These are phyloP conservation scores for Apomyelois bistriatella DNA, from an alignment of 2,888 invertebrate genomes.

Conservation along the genomic window DNA sequence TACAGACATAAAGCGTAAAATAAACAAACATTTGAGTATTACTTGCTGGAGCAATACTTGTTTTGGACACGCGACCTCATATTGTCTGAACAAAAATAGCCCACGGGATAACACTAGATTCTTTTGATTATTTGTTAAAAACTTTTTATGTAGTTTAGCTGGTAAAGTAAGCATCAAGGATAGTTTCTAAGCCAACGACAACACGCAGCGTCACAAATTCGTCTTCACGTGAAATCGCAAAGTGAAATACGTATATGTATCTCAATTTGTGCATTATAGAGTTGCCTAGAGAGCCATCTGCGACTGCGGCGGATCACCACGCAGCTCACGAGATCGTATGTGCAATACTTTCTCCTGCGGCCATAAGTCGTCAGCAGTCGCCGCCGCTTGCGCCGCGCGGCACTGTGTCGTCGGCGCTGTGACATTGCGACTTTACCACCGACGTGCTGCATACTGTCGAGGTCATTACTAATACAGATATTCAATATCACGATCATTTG, in stretches of 20 bases:
- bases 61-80: conserved; percentile 7
- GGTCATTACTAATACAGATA: conserved; percentile 2
- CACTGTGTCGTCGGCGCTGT: too few species aligned
- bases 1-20: neutral
- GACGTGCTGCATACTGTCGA: neutral
- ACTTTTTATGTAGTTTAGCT: too few species aligned
- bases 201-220: too few species aligned
- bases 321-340: neutral
- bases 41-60: neutral
- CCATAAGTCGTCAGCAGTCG: neutral
- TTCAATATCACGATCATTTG: neutral
- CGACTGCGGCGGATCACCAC: neutral
- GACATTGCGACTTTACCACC: conserved; percentile 1
- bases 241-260: neutral
- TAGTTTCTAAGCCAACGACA: too few species aligned
- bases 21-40: conserved; percentile 4
- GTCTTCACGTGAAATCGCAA: too few species aligned
- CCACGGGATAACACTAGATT: too few species aligned
- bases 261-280: neutral
- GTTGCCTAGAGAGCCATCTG: neutral
- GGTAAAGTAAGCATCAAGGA: too few species aligned
- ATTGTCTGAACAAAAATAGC: neutral
- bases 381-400: too few species aligned
- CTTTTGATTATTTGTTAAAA: too few species aligned
- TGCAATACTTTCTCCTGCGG: conserved; percentile 5